phyloP scores from a whole-genome alignment of 2,113 vertebrate genomes.

The Ancistrus triradiatus region DNA sequence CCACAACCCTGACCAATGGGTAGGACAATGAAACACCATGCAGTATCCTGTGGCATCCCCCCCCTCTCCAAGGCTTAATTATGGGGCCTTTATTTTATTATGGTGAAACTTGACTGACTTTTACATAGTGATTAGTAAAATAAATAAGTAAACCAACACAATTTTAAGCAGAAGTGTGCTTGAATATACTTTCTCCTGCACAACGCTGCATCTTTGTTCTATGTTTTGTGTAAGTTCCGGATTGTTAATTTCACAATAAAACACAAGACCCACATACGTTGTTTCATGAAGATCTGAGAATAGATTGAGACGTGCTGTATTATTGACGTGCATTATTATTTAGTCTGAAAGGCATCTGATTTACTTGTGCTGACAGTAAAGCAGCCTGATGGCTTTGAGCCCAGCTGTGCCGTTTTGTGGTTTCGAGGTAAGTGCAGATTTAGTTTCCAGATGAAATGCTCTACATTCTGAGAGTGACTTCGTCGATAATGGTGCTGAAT shows the following conservation, averaged over 20 bases:
- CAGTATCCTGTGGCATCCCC: too few relatives aligned
- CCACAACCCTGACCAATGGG: too few relatives aligned
- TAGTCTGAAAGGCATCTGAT: conserved; percentile 5
- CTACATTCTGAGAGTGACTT: not conserved
- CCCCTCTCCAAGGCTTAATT: too few relatives aligned
- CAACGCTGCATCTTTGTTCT: too few relatives aligned
- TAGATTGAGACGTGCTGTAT: not conserved
- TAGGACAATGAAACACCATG: too few relatives aligned
- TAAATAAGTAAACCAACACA: too few relatives aligned
- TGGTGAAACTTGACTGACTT: too few relatives aligned
- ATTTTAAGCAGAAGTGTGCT: too few relatives aligned
- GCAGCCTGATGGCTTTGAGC: not conserved
- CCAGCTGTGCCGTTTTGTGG: conserved; percentile 4
- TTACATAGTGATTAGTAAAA: too few relatives aligned
- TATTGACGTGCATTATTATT: not conserved
- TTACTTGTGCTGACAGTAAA: not conserved
- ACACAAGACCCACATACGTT: not conserved
- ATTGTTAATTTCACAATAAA: not conserved
- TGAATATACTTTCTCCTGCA: too few relatives aligned
- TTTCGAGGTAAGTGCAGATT: not conserved
- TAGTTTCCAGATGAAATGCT: not conserved
- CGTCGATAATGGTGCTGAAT: not conserved
- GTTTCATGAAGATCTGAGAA: not conserved
- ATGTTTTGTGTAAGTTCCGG: too few relatives aligned
- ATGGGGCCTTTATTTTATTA: too few relatives aligned